phyloP scores from a whole-genome alignment of 92 coral and sea anemone genomes.

The Nematostella vectensis region DNA sequence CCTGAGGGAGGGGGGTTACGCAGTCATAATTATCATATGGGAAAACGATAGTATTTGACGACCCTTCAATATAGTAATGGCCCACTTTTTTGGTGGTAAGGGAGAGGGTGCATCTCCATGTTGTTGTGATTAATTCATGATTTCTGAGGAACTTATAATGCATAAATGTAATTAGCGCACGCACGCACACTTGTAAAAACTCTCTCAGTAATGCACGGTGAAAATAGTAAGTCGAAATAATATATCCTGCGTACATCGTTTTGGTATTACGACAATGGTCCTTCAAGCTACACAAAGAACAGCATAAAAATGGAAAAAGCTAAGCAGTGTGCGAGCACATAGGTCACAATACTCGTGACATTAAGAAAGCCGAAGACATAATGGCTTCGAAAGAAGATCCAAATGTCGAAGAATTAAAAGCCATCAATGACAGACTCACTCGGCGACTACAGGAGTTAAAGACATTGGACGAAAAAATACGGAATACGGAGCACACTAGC shows the following conservation, averaged over 20 bases:
- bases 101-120: too few species aligned
- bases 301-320: conserved; percentile 10
- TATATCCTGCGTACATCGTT: neutral
- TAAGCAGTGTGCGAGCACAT: conserved; percentile 8
- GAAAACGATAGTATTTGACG: too few species aligned
- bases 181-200: neutral
- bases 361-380: conserved; percentile 9
- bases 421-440: conserved; percentile 6
- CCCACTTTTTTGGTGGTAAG: too few species aligned
- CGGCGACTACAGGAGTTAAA: conserved; percentile 12
- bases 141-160: neutral
- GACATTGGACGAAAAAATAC: conserved; percentile 14
- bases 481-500: neutral
- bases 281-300: conserved; percentile 13
- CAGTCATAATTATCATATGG: too few species aligned
- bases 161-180: neutral
- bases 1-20: too few species aligned
- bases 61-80: too few species aligned
- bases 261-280: conserved; percentile 13
- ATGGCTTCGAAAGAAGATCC: conserved; percentile 7
- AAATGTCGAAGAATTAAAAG: conserved; percentile 3
- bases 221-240: neutral
- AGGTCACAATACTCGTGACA: conserved; percentile 15
- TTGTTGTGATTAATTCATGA: neutral
- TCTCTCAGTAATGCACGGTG: neutral